Base-by-base conservation (phyloP, 2,113 vertebrate genomes). In the Calyptomena viridis region DNA sequence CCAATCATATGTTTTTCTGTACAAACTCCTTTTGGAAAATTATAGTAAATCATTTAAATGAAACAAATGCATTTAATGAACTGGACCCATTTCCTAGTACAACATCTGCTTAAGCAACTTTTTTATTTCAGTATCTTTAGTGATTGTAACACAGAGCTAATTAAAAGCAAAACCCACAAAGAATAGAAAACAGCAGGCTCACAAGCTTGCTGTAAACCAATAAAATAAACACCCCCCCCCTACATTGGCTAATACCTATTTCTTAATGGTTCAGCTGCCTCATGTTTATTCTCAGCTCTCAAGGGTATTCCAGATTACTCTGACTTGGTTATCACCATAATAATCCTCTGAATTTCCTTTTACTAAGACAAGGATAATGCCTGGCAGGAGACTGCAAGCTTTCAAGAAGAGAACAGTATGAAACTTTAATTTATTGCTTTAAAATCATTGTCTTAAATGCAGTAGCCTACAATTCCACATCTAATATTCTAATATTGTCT, bases 141-240 rank as follows among this genome's bases (percentile, higher is more conserved):
- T 78, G 75, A 44, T 66, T 91, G 24, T 30, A 92, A 72, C 67
- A 91, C 69, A 87, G 88, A 86, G 66, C 66, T 89, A 93, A 88
- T 93, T 96, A 77, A 91, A 96, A 68, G 52, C 27, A 60, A 83
- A 82, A 21, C 2, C 19, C 20, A 84, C 55, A 72, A 84, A 76
- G 37, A 91, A 62, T 46, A 83, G 53, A 96, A 93, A 88, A 39
- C 47, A 97, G 80, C 84, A 87, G 53, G 31, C 21, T 89, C 46
- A 53, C 47, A 78, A 49, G 4, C 14, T 89, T 44, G 5, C 35
- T 91, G 42, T 90, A 66, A 75, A 94, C 78, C 25, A 93, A 21
- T 11, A 87, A 80, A 91, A 19, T 14, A 42, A 90, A 71, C 8
- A 12, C 17, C 27, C 5, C 9, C n/a, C 46, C 24, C 5, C 30